Conservation (phyloP, 2,888 invertebrate species). For the Rugalucina vietnamica region DNA sequence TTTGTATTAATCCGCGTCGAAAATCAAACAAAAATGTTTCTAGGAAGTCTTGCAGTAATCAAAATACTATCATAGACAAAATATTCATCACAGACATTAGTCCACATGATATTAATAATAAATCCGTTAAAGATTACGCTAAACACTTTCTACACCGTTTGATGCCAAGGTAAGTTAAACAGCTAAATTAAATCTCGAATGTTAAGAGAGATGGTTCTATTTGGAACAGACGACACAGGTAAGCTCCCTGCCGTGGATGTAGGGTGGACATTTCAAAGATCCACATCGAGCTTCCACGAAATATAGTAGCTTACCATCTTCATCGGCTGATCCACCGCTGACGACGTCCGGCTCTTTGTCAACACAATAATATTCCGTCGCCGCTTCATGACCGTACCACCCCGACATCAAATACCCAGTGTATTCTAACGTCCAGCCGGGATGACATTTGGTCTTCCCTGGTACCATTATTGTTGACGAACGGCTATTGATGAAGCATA, state of each 20-base stretch:
- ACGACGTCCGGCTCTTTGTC: background rate
- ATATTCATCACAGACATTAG: too few relatives aligned
- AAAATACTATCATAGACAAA: too few relatives aligned
- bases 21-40: too few relatives aligned
- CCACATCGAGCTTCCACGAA: background rate
- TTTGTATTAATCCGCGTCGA: too few relatives aligned
- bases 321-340: background rate
- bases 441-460: too few relatives aligned
- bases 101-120: too few relatives aligned
- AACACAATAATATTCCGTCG: background rate
- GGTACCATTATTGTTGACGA: too few relatives aligned
- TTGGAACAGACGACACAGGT: background rate
- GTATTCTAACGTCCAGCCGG: background rate
- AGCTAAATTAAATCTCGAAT: too few relatives aligned
- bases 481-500: constrained; percentile 20
- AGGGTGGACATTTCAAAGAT: background rate
- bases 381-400: background rate
- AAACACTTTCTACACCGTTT: too few relatives aligned
- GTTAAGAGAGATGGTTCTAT: background rate
- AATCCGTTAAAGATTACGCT: too few relatives aligned
- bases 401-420: background rate
- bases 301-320: background rate
- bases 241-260: background rate
- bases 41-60: too few relatives aligned
- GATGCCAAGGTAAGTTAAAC: too few relatives aligned